These are phyloP conservation scores for Eurypyga helias DNA, from an alignment of 2,113 vertebrate genomes.

Conservation along the genomic window DNA sequence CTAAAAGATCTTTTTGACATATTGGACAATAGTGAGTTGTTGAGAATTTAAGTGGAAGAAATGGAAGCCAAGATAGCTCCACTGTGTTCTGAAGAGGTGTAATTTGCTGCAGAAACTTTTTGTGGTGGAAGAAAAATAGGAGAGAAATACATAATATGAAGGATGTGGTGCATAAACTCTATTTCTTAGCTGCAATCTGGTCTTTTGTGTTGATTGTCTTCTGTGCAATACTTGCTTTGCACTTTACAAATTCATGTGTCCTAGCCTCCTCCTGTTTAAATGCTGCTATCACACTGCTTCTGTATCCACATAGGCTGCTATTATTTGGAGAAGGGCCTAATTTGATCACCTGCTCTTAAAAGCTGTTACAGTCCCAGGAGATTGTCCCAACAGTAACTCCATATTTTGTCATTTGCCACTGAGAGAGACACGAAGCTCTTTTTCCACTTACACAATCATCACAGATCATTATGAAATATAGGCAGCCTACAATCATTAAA, in stretches of 20 bases:
- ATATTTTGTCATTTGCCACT: background rate
- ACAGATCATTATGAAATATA: background rate
- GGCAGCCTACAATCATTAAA: background rate
- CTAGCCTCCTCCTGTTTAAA: background rate
- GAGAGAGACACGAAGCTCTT: background rate
- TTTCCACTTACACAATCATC: background rate
- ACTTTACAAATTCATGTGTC: background rate
- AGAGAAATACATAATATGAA: background rate
- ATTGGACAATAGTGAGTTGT: background rate
- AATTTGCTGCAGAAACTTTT: background rate
- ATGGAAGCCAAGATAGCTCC: background rate
- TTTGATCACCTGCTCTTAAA: background rate
- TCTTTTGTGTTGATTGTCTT: background rate
- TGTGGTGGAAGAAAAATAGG: background rate
- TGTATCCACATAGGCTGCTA: accelerated
- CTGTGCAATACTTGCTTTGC: background rate
- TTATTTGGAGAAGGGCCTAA: background rate
- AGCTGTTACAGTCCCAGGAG: background rate
- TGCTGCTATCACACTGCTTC: background rate
- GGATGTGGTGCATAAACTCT: background rate
- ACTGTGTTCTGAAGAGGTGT: background rate
- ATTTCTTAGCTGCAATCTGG: background rate
- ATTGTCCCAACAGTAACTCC: background rate
- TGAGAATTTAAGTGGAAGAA: background rate
- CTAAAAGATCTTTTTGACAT: background rate